Percentiles rank a stretch among this genome's conserved stretches.
Evolutionary conservation across 2,113 vertebrate genomes (phyloP).

Genomic region (Apodemus sylvaticus): DNA sequence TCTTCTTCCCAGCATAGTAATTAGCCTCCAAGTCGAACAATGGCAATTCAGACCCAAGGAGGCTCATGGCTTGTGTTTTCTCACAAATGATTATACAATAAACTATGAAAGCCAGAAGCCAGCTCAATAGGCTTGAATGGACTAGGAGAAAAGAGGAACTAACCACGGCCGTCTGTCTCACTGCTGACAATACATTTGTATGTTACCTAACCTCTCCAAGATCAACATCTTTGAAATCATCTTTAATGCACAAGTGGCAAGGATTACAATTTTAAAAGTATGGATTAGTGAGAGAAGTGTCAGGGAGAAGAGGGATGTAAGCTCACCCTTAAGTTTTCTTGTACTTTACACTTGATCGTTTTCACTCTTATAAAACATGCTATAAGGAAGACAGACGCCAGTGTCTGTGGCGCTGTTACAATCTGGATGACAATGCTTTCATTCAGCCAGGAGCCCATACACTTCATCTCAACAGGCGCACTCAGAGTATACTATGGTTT

Average conservation of each 20-base stretch:
- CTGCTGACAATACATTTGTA: background rate
- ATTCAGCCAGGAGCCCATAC: background rate
- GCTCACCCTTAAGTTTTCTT: slow-evolving; percentile 27
- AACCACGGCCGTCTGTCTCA: background rate
- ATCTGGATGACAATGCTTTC: background rate
- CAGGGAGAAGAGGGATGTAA: slow-evolving; percentile 23
- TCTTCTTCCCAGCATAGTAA: slow-evolving; percentile 18
- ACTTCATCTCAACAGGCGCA: background rate
- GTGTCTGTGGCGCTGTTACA: background rate
- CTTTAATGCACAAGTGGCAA: background rate
- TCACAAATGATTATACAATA: slow-evolving; percentile 38
- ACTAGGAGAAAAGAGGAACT: background rate
- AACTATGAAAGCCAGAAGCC: slow-evolving; percentile 21
- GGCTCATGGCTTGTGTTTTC: slow-evolving; percentile 9
- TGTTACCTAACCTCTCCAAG: background rate
- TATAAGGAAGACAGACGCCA: background rate
- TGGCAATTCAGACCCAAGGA: background rate
- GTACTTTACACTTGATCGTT: slow-evolving; percentile 7
- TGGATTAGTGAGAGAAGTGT: background rate
- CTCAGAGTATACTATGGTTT: background rate
- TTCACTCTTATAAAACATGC: background rate
- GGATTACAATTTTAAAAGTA: background rate
- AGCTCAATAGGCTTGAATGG: background rate
- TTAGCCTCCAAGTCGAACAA: slow-evolving; percentile 43
- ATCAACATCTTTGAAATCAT: background rate